Base-by-base conservation (phyloP, 1,140 invertebrate genomes). In the Halictus rubicundus region DNA sequence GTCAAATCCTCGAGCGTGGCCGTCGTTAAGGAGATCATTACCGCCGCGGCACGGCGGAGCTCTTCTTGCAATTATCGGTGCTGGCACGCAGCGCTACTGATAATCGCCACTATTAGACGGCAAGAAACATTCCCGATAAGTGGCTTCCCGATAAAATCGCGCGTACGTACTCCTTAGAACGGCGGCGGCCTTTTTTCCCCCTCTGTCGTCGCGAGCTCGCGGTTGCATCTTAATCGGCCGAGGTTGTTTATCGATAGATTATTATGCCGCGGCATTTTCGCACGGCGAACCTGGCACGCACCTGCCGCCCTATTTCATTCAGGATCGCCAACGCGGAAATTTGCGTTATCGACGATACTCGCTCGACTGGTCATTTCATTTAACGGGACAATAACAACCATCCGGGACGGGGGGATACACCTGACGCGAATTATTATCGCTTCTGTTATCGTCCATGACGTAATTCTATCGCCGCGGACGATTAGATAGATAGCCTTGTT, bases 71-170 rank as follows among this genome's bases (percentile, higher is more conserved):
- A 73, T 65, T 78, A 78, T 78, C 59, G 61, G 23, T 37, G 77
- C 70, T 65, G 77, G 60, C 70, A 65, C 61, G 77, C 59, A 64
- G 49, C 61, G 69, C 60, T 54, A 54, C 69, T 59, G 60, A 78
- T 78, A 78, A 78, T 78, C 69, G 70, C 77, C 7, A 59, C 77
- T 63, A 65, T 73, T 78, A 78, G 77, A 78, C 69, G 52, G 37
- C 64, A 68, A 75, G 73, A 68, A 75, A 68, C 59, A 75, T 39
- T 75, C 49, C 12, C 49, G 73, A 75, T 75, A 75, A 75, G 32
- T 75, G 73, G 19, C 39, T 42, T 25, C 64, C 49, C 57, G 73
- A 75, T 75, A 75, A 75, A 75, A 75, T 75, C 73, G 21, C 42
- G 60, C 23, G 27, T 42, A 25, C 19, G 37, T 59, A 42, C 73